Base-by-base conservation (phyloP, 1,140 invertebrate genomes). In the Drosophila baimaii region DNA sequence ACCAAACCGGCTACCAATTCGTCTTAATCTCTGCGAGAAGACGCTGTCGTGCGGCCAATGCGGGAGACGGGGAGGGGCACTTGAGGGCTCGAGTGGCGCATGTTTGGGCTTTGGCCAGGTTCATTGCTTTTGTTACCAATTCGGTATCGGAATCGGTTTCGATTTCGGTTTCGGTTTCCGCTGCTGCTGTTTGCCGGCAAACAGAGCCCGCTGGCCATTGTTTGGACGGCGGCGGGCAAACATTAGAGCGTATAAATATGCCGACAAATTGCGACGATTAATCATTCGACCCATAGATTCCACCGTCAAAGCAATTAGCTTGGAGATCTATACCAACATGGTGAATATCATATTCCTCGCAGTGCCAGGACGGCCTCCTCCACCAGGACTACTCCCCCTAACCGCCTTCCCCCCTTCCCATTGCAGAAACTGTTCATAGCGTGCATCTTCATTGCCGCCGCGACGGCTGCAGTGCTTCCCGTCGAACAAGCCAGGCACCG, bases 381-480 rank as follows among this genome's bases (percentile, higher is more conserved):
- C 35, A 72, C 9, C 25, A 71, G 62, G 62, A 59, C 35, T 57
- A 73, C 46, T 19, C 15, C 9, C 54, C 10, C 17, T 55, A 47
- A 43, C 13, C 15, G 12, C 10, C 17, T 31, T 19, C 27, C 25
- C 43, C n/a, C 29, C 3, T 47, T 6, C n/a, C 5, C n/a, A 21
- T 73, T 79, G 8, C 58, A 90, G 88, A 90, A 88, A 90, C 47
- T 90, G 37, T 88, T 90, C 21, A 74, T 90, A 69, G 88, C 72
- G 68, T 90, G 83, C 83, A 84, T 90, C 25, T 84, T 90, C 17
- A 84, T 90, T 81, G 88, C 83, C 83, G 80, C 83, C 65, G 79
- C 83, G 88, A 90, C 88, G 79, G 88, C 88, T 90, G 88, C 88
- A 90, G 81, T 90, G 84, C 81, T 90, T 90, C 88, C 88, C 70